Percentiles rank a stretch among this genome's conserved stretches.
Conservation (phyloP, 2,888 invertebrate species). For the Fragum whitleyi region DNA sequence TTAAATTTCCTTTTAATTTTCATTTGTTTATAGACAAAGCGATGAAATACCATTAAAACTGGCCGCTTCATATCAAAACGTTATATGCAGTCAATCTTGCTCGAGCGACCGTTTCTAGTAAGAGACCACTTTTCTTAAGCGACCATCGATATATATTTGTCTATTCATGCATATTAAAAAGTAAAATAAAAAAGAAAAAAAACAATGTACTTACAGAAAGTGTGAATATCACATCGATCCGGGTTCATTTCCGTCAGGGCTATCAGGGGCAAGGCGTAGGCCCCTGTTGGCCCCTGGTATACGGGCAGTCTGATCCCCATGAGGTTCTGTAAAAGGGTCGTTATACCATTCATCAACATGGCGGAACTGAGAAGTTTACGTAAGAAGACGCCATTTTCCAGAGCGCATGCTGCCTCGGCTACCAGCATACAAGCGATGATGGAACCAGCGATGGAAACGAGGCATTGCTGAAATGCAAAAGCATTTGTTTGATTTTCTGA, state of each 20-base stretch:
- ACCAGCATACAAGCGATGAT: conserved; percentile 61
- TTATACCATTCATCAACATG: conserved; percentile 61
- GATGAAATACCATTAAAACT: too few relatives aligned
- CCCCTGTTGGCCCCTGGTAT: conserved; percentile 70
- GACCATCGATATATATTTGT: too few relatives aligned
- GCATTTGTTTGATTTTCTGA: too few relatives aligned
- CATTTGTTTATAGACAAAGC: too few relatives aligned
- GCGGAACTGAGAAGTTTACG: conserved; percentile 61
- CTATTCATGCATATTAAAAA: too few relatives aligned
- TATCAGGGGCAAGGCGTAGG: conserved; percentile 72
- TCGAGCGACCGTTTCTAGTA: too few relatives aligned
- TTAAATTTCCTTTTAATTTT: too few relatives aligned
- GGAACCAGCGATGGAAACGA: conserved; percentile 60
- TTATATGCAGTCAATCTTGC: too few relatives aligned
- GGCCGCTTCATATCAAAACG: too few relatives aligned
- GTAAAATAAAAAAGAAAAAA: too few relatives aligned
- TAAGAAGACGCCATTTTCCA: conserved; percentile 54
- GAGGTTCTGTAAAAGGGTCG: conserved; percentile 52
- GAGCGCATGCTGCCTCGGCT: conserved; percentile 64
- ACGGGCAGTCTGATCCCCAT: conserved; percentile 66
- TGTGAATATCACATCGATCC: conserved; percentile 48
- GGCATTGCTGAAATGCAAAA: conserved; percentile 63
- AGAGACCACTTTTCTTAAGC: too few relatives aligned
- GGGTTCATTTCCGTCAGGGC: conserved; percentile 64
- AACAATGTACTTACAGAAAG: conserved; percentile 29